Conservation (phyloP, 2,113 vertebrate species). For the Tetrao urogallus region DNA sequence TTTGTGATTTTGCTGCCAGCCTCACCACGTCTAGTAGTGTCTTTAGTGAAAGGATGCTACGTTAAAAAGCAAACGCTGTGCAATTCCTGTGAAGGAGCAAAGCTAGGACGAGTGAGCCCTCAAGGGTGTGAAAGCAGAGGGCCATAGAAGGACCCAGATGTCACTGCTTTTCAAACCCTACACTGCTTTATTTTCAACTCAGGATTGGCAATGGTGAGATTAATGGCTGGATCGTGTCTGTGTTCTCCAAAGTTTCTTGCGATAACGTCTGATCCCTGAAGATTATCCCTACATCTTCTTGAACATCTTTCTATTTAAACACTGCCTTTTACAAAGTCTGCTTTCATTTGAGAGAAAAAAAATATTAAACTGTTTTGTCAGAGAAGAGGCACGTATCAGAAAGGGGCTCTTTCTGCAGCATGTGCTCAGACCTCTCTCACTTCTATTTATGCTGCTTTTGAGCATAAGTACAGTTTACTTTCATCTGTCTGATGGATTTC, state of each 20-base stretch:
- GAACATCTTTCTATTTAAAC: slow-evolving; percentile 36
- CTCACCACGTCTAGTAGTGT: rapidly evolving
- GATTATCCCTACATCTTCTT: slow-evolving; percentile 34
- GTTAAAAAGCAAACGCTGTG: rapidly evolving
- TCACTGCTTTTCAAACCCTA: background rate
- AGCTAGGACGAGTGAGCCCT: background rate
- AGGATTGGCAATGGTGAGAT: background rate
- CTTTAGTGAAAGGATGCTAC: background rate
- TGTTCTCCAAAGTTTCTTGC: slow-evolving; percentile 28
- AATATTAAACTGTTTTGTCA: slow-evolving; percentile 48
- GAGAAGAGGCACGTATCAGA: background rate
- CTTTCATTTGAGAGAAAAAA: slow-evolving; percentile 46
- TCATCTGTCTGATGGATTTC: slow-evolving; percentile 50
- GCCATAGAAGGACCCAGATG: background rate
- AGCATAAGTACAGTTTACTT: slow-evolving; percentile 5
- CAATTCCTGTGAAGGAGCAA: background rate
- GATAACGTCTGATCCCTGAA: slow-evolving; percentile 17
- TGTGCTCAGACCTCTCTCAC: slow-evolving; percentile 28
- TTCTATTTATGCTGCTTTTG: slow-evolving; percentile 44
- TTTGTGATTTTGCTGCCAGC: background rate
- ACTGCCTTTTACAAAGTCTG: slow-evolving; percentile 20
- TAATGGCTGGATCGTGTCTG: background rate
- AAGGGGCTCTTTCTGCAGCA: background rate
- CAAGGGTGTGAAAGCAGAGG: background rate
- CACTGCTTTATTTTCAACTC: background rate